Conservation (phyloP, 2,888 invertebrate species). For the Uloborus plumipes region DNA sequence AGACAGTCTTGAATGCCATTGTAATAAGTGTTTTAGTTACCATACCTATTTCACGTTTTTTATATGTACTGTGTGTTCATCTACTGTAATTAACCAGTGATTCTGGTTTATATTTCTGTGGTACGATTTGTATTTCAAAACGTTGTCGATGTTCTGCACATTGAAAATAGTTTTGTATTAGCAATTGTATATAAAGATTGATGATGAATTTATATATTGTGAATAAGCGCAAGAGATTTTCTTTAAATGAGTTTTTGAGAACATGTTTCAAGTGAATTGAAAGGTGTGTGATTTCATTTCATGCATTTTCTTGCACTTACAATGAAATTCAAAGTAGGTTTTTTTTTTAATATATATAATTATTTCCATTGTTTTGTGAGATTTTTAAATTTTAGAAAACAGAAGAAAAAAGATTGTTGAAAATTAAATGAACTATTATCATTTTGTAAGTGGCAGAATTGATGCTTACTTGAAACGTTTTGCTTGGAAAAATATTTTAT, state of each 20-base stretch:
- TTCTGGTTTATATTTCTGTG: conserved; percentile 47
- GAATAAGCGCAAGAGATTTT: conserved; percentile 45
- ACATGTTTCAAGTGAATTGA: conserved; percentile 32
- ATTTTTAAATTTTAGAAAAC: conserved; percentile 25
- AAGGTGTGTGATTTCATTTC: conserved; percentile 8
- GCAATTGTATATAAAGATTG: conserved; percentile 51
- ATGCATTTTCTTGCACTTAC: conserved; percentile 47
- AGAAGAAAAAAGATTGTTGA: conserved; percentile 4
- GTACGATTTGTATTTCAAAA: conserved; percentile 50
- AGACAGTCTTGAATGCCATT: conserved; percentile 56
- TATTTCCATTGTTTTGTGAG: conserved; percentile 6
- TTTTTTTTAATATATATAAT: background rate
- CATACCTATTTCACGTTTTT: conserved; percentile 49
- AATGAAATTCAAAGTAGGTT: conserved; percentile 36
- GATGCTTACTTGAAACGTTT: conserved; percentile 20
- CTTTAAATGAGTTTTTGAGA: conserved; percentile 27
- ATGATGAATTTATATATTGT: conserved; percentile 55
- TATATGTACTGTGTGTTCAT: conserved; percentile 48
- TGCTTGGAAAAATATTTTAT: conserved; percentile 9
- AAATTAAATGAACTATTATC: conserved; percentile 9
- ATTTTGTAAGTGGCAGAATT: conserved; percentile 35
- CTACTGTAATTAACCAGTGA: conserved; percentile 46
- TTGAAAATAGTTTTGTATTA: conserved; percentile 63
- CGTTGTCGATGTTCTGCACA: conserved; percentile 54
- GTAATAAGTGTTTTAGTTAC: conserved; percentile 56